Evolutionary conservation across 2,113 vertebrate species (phyloP).

Genomic region (Pantherophis guttatus): DNA sequence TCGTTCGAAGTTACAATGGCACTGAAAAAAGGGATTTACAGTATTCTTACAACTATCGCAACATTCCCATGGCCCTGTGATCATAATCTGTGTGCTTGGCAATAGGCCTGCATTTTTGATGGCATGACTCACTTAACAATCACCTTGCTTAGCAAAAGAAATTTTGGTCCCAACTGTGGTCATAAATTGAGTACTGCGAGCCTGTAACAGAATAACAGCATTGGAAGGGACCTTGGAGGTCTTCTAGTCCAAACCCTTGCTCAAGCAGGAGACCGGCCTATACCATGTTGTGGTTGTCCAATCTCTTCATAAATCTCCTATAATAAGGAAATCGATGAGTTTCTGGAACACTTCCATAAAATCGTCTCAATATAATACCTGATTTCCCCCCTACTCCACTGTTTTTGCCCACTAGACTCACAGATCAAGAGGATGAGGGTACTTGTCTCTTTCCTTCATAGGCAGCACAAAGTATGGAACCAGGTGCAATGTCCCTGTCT

Average conservation of each 20-base stretch:
- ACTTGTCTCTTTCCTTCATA: constrained; percentile 44
- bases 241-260: not conserved
- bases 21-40: not conserved
- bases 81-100: not conserved
- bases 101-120: not conserved
- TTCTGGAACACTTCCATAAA: not conserved
- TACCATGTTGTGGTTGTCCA: not conserved
- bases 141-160: not conserved
- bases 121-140: not conserved
- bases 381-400: not conserved
- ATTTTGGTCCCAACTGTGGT: not conserved
- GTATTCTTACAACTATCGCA: not conserved
- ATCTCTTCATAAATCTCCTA: not conserved
- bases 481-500: constrained; percentile 38
- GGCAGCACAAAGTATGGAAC: constrained; percentile 70
- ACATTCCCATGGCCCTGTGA: not conserved
- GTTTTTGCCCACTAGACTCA: constrained; percentile 37
- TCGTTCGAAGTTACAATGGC: not conserved
- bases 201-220: not conserved
- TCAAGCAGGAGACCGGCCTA: not conserved
- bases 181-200: not conserved
- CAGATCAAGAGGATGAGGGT: constrained; percentile 57
- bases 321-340: not conserved
- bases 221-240: not conserved
- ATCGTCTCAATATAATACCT: not conserved